Evolutionary conservation across 2,113 vertebrate genomes (phyloP).

Genomic region (Callocephalon fimbriatum): DNA sequence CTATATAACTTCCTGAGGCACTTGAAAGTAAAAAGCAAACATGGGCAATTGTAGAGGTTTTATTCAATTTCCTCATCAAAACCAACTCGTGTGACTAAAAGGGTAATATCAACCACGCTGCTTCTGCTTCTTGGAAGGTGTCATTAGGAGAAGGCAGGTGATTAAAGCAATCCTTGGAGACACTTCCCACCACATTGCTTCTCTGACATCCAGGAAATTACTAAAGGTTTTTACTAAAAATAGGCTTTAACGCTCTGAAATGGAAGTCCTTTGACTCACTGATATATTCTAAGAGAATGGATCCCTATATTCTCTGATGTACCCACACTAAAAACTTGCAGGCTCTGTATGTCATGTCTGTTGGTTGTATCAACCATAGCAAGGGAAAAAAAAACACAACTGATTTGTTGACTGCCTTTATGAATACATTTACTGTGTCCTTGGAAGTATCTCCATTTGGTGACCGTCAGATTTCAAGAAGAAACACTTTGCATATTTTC

Average conservation of each 20-base stretch:
- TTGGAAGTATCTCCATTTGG: background rate
- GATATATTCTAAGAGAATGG: accelerated
- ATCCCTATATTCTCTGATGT: background rate
- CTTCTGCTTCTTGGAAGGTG: background rate
- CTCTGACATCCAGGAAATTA: background rate
- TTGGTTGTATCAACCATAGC: background rate
- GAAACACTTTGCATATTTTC: background rate
- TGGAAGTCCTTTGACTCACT: background rate
- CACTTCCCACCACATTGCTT: background rate
- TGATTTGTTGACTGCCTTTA: background rate
- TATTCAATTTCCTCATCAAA: background rate
- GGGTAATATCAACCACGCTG: accelerated
- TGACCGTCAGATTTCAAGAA: background rate
- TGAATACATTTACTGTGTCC: background rate
- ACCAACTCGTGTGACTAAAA: background rate
- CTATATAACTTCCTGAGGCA: background rate
- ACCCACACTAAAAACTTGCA: background rate
- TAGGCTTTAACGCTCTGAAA: background rate
- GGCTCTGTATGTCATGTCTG: background rate
- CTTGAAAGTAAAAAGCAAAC: background rate
- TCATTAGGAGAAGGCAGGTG: background rate
- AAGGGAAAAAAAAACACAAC: background rate
- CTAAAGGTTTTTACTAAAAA: background rate
- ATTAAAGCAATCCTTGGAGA: background rate
- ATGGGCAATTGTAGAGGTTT: background rate